Percentiles rank a stretch among this genome's conserved stretches.
These are phyloP conservation scores for Gymnoscelis rufifasciata DNA, from an alignment of 2,888 invertebrate species.

Conservation along the genomic window DNA sequence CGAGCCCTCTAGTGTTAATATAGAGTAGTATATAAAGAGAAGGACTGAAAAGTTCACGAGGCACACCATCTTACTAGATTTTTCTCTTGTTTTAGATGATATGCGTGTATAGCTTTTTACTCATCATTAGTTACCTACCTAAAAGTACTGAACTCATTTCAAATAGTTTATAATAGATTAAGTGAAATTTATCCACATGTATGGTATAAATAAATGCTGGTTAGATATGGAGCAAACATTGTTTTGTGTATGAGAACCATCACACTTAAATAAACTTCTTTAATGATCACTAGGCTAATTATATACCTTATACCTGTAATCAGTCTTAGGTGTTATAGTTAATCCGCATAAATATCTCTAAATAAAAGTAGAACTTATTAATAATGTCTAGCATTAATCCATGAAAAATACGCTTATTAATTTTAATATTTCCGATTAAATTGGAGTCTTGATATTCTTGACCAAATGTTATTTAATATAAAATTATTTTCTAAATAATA, in stretches of 20 bases:
- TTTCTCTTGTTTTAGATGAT: slow-evolving; percentile 19
- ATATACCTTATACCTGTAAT: neutral
- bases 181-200: slow-evolving; percentile 38
- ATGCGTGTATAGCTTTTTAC: slow-evolving; percentile 35
- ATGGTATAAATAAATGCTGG: slow-evolving; percentile 56
- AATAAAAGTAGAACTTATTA: slow-evolving; percentile 25
- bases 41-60: slow-evolving; percentile 19
- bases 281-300: slow-evolving; percentile 17
- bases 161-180: slow-evolving; percentile 30
- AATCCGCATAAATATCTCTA: slow-evolving; percentile 18
- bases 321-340: slow-evolving; percentile 10
- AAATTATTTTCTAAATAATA: slow-evolving; percentile 64
- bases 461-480: slow-evolving; percentile 72
- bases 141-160: slow-evolving; percentile 51
- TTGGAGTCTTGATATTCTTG: slow-evolving; percentile 76
- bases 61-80: slow-evolving; percentile 27
- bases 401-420: slow-evolving; percentile 79
- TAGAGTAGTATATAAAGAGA: slow-evolving; percentile 22
- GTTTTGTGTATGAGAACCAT: slow-evolving; percentile 18
- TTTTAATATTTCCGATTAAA: slow-evolving; percentile 77
- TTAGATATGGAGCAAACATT: slow-evolving; percentile 53
- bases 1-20: slow-evolving; percentile 16
- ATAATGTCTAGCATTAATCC: slow-evolving; percentile 58
- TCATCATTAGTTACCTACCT: slow-evolving; percentile 36
- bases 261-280: slow-evolving; percentile 23